Evolutionary conservation across 2,797 vertebrate species (phyloP).

Genomic region (Melopsittacus undulatus): DNA sequence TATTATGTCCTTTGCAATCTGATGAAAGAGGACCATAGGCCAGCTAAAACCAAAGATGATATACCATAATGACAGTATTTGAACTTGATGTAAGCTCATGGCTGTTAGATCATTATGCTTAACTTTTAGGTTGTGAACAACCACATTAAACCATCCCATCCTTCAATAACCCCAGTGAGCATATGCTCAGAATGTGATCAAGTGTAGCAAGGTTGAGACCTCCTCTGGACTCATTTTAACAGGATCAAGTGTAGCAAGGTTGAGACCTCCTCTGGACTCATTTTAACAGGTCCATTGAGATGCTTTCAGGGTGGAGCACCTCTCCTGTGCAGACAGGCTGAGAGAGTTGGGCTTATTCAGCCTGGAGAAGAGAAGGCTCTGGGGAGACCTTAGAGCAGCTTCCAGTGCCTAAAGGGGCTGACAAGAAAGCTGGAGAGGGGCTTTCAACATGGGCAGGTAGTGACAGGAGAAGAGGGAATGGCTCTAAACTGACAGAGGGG

Average conservation of each 20-base stretch:
- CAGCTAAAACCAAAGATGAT: not conserved
- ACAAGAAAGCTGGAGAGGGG: not conserved
- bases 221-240: not conserved
- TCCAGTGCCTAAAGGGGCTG: not conserved
- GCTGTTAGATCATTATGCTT: not conserved
- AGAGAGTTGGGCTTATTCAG: not conserved
- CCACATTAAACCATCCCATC: not conserved
- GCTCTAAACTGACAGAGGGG: not conserved
- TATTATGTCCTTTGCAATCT: not conserved
- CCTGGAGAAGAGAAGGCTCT: not conserved
- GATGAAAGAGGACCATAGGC: not conserved
- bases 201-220: not conserved
- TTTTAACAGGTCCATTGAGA: not conserved
- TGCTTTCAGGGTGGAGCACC: not conserved
- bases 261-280: not conserved
- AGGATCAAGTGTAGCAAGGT: not conserved
- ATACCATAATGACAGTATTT: not conserved
- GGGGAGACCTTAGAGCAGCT: not conserved
- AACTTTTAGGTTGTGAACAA: not conserved
- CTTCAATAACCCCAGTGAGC: not conserved
- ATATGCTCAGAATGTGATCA: rapidly evolving
- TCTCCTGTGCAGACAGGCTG: not conserved
- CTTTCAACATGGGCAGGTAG: not conserved
- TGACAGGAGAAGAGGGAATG: not conserved
- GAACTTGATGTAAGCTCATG: not conserved